Evolutionary conservation across 2,888 invertebrate species (phyloP), one percentile per base, ranked within the genome.

Genomic region (Himalopsyche kuldschensis): DNA sequence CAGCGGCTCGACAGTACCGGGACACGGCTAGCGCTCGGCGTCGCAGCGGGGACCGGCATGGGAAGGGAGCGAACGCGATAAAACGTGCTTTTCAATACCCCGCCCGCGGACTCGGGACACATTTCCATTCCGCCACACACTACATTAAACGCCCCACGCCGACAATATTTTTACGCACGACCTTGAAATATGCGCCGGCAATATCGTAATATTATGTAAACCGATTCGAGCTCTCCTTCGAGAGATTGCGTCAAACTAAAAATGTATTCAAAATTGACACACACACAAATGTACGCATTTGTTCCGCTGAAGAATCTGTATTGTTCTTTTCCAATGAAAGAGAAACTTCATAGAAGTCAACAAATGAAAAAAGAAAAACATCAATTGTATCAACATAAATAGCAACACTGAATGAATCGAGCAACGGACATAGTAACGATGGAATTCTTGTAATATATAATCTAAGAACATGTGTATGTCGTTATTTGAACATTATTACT

Each of bases 91-190:
- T 63, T 69, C 69, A 27, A 20, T 69, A 30, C 69, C 30, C 69
- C 69, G 69, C 30, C 69, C 69, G 69, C 69, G 15, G 41, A 41
- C 41, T 20, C 69, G 24, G 35, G 27, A 69, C 69, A 69, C 69
- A 81, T 75, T 76, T 76, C 76, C 81, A 48, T 30, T 48, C 76
- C 81, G 35, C 27, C 81, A 27, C 48, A 15, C 11, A 15, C 30
- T 41, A 41, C 81, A 77, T 81, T 77, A 76, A 48, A 76, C 81
- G 76, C 77, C 81, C 81, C 77, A 76, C 55, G 75, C 80, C 46
- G 77, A 35, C 77, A 76, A 81, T 81, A 81, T 81, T 81, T 81
- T 81, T 81, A 81, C 81, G 31, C 81, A 20, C 77, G 81, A 55
- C 81, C 81, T 81, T 81, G 81, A 81, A 77, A 32, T 76, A 76